A percentile compares a stretch with the other conserved stretches of the same genome.
These are phyloP conservation scores for Apaloderma vittatum DNA, from an alignment of 2,113 vertebrate species.

Conservation along the genomic window DNA sequence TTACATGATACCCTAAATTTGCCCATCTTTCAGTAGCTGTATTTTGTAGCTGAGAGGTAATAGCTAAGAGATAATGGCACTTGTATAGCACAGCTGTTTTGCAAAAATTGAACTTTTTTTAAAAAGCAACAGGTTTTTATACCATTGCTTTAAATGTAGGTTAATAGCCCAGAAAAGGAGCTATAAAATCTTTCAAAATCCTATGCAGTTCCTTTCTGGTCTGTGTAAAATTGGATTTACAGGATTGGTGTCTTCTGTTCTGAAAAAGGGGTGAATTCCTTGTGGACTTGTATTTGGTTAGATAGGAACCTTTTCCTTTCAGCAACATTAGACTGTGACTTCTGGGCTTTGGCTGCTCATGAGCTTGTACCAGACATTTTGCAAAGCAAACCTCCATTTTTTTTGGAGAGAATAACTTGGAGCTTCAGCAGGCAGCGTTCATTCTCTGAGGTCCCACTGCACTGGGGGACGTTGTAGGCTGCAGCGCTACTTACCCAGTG, in stretches of 20 bases:
- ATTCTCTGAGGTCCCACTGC: not conserved
- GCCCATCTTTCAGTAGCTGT: not conserved
- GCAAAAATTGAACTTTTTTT: not conserved
- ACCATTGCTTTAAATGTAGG: not conserved
- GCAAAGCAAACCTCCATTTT: not conserved
- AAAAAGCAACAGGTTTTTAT: not conserved
- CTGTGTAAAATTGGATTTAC: not conserved
- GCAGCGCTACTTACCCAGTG: not conserved
- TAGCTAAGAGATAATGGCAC: not conserved
- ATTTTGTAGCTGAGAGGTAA: not conserved
- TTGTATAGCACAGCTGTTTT: not conserved
- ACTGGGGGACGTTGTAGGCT: not conserved
- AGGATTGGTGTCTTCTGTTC: not conserved
- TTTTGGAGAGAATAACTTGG: not conserved
- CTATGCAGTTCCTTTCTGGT: not conserved
- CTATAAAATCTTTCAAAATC: not conserved
- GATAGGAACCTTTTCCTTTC: not conserved
- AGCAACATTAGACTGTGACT: not conserved
- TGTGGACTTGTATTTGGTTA: not conserved
- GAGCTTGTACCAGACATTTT: not conserved
- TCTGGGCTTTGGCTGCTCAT: not conserved
- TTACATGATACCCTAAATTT: not conserved
- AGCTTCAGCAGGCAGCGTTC: not conserved
- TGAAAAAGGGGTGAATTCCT: slow-evolving; percentile 13
- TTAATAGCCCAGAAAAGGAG: not conserved